These are phyloP conservation scores for Saguinus imperator DNA, from an alignment of 2,113 vertebrate species.

Conservation along the genomic window DNA sequence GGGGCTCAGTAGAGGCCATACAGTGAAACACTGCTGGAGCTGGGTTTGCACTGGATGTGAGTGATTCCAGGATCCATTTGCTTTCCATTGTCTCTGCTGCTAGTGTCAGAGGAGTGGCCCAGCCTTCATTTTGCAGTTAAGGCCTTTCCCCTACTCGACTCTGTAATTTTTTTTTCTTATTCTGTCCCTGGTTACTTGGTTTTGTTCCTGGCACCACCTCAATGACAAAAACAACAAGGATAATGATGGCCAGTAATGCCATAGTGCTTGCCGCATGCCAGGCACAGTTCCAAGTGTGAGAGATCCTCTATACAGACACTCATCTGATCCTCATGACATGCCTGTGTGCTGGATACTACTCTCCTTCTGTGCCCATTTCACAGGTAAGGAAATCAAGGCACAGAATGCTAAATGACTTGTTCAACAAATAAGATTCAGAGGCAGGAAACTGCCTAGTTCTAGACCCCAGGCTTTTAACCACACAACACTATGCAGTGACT, in stretches of 20 bases:
- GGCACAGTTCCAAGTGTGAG: background rate
- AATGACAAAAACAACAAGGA: background rate
- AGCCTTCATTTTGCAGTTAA: background rate
- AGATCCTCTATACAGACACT: background rate
- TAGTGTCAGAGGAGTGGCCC: background rate
- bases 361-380: background rate
- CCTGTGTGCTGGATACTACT: background rate
- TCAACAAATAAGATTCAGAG: background rate
- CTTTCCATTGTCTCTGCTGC: background rate
- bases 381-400: background rate
- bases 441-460: background rate
- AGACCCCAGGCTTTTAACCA: background rate
- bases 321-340: background rate
- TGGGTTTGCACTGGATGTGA: background rate
- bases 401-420: background rate
- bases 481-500: background rate
- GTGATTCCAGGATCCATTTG: background rate
- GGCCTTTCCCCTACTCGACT: background rate
- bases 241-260: background rate
- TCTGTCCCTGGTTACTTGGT: background rate
- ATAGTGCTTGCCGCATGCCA: no score
- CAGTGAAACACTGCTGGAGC: accelerated
- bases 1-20: background rate
- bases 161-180: background rate
- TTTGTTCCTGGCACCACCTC: background rate